These are phyloP conservation scores for Alosa sapidissima DNA, from an alignment of 2,797 vertebrate species.

Conservation along the genomic window DNA sequence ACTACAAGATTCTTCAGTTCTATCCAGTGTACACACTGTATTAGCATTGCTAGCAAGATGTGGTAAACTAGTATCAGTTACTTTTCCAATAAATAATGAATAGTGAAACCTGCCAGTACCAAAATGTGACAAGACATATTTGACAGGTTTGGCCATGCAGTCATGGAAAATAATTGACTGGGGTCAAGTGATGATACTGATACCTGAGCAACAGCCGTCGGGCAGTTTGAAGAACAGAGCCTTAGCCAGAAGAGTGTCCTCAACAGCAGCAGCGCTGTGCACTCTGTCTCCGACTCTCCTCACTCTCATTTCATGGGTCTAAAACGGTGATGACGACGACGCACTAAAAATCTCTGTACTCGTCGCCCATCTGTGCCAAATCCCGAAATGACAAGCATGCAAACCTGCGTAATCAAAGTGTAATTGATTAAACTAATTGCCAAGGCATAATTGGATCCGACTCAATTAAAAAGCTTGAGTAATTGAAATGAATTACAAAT, in stretches of 20 bases:
- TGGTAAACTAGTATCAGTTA: constrained; percentile 8
- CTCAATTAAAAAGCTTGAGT: constrained; percentile 80
- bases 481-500: constrained; percentile 77
- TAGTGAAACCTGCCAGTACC: constrained; percentile 10
- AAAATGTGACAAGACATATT: constrained; percentile 19
- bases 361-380: constrained; percentile 70
- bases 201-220: constrained; percentile 5
- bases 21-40: not conserved
- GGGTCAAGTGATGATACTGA: constrained; percentile 23
- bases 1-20: too few relatives aligned
- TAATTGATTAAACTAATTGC: constrained; percentile 85
- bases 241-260: not conserved
- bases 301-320: constrained; percentile 47
- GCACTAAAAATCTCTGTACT: constrained; percentile 60
- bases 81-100: constrained; percentile 21
- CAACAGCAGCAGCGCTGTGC: not conserved
- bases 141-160: constrained; percentile 21
- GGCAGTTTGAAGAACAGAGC: not conserved
- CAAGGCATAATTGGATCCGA: constrained; percentile 81
- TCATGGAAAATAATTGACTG: constrained; percentile 23
- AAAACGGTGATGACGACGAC: constrained; percentile 55
- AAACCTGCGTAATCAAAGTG: constrained; percentile 64
- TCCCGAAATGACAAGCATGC: constrained; percentile 77
- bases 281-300: not conserved
- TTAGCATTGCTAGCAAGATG: constrained; percentile 8